Base-by-base conservation (phyloP, 2,797 vertebrate genomes). In the Hyperoplus lanceolatus region DNA sequence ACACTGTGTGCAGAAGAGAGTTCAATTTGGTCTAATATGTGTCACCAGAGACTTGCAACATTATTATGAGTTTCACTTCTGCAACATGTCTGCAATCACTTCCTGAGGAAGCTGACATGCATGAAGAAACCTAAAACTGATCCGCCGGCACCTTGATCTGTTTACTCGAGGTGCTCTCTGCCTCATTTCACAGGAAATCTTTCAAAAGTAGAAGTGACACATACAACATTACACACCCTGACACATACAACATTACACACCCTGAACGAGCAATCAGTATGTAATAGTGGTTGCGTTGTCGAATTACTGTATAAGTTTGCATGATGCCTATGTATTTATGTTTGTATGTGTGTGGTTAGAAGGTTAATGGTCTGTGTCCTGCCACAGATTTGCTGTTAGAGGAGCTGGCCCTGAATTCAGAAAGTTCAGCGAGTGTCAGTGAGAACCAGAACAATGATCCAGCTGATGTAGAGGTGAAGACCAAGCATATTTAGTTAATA, bases 361-460 rank as follows among this genome's bases (percentile, higher is more conserved):
- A 71, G 13, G 68, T 64, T 59, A 6, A 72, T 29, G 6, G 16
- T 16, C 9, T 84, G 18, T 77, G n/a, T 85, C 43, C 21, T 87
- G 42, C 53, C 15, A 21, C 81, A 95, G 95, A 96, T 86, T 70
- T 89, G 69, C 87, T 96, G 66, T 70, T 95, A 65, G 90, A 93
- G 66, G 93, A 96, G 80, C 69, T 96, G 73, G 91, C 90, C 10
- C 6, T 86, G 39, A 87, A 55, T 70, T 12, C 91, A 41, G 41
- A 50, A 13, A 53, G 53, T 42, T 72, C 79, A 53, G 43, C 73
- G 50, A 36, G 8, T 2, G 50, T 48, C 29, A 10, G 43, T 43
- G 81, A 36, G 56, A 79, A 57, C 60, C 74, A 21, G 36, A 67
- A 36, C 42, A 72, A 12, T 5, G 50, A 71, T 57, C 2, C 65